Conservation (phyloP, 2,113 vertebrate genomes). For the Gymnarchus niloticus region DNA sequence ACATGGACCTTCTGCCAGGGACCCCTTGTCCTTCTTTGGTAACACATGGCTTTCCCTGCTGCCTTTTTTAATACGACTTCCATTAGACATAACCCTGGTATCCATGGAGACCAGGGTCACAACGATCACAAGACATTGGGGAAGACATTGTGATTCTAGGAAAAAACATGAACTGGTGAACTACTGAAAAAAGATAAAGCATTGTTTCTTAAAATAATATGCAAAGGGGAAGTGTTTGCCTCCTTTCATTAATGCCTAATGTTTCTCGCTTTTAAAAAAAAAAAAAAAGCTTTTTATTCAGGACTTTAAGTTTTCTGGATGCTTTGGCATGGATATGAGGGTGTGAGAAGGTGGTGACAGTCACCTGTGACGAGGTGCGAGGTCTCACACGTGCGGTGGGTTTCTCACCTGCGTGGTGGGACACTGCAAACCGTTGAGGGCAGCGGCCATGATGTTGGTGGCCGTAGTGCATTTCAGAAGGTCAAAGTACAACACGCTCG, state of each 20-base stretch:
- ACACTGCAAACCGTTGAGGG: constrained; percentile 70
- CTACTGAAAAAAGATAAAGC: too few species aligned
- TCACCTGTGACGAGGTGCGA: too few species aligned
- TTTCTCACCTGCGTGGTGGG: constrained; percentile 73
- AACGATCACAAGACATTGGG: too few species aligned
- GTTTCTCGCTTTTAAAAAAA: background rate
- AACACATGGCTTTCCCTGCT: background rate
- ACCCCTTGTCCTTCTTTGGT: background rate
- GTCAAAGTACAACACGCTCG: constrained; percentile 72
- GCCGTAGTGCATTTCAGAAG: constrained; percentile 66
- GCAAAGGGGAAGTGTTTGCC: background rate
- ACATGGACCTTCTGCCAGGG: background rate
- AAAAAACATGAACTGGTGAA: background rate
- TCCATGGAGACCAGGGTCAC: too few species aligned
- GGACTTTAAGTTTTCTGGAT: background rate
- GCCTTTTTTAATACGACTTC: too few species aligned
- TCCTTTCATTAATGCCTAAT: background rate
- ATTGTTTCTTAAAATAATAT: too few species aligned
- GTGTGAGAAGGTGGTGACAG: too few species aligned
- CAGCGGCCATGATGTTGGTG: constrained; percentile 54
- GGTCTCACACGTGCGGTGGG: background rate
- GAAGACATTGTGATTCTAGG: background rate
- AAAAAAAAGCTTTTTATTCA: background rate
- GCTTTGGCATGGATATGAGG: background rate
- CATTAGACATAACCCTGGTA: too few species aligned